These are phyloP conservation scores for Calliphora vomitoria DNA, from an alignment of 2,888 invertebrate species.

Conservation along the genomic window DNA sequence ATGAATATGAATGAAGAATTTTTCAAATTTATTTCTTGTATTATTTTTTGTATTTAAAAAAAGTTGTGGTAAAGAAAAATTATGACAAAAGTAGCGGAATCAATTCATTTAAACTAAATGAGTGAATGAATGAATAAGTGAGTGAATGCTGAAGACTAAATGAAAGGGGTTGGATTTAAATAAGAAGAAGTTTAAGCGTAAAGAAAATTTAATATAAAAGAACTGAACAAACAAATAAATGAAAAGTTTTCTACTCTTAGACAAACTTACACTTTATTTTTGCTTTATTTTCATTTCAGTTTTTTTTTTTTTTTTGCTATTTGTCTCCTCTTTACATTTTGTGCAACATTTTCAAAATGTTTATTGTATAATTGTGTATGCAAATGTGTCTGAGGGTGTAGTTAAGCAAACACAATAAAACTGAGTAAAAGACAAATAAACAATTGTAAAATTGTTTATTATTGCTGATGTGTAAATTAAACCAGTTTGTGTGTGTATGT, in stretches of 20 bases:
- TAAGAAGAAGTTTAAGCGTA: slow-evolving; percentile 32
- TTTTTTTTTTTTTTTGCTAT: background rate
- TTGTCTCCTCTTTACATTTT: slow-evolving; percentile 11
- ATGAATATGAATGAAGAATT: slow-evolving; percentile 41
- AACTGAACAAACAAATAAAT: slow-evolving; percentile 33
- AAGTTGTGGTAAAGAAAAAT: background rate
- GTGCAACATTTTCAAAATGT: slow-evolving; percentile 38
- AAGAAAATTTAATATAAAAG: slow-evolving; percentile 53
- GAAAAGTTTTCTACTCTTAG: slow-evolving; percentile 40
- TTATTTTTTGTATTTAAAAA: slow-evolving; percentile 45
- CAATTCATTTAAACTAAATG: slow-evolving; percentile 70
- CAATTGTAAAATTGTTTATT: slow-evolving; percentile 70
- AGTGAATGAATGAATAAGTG: slow-evolving; percentile 57
- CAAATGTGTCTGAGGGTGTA: slow-evolving; percentile 67
- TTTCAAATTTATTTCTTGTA: slow-evolving; percentile 28
- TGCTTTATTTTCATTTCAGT: background rate
- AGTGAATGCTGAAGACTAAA: slow-evolving; percentile 25
- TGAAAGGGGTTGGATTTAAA: slow-evolving; percentile 37
- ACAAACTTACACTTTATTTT: slow-evolving; percentile 57
- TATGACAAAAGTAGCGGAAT: slow-evolving; percentile 66
- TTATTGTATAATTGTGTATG: slow-evolving; percentile 37
- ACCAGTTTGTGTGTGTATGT: background rate
- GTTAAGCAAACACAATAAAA: slow-evolving; percentile 64
- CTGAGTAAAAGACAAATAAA: slow-evolving; percentile 71
- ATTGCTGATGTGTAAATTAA: slow-evolving; percentile 56